phyloP scores from a whole-genome alignment of 2,113 vertebrate species.

The Piprites chloris region DNA sequence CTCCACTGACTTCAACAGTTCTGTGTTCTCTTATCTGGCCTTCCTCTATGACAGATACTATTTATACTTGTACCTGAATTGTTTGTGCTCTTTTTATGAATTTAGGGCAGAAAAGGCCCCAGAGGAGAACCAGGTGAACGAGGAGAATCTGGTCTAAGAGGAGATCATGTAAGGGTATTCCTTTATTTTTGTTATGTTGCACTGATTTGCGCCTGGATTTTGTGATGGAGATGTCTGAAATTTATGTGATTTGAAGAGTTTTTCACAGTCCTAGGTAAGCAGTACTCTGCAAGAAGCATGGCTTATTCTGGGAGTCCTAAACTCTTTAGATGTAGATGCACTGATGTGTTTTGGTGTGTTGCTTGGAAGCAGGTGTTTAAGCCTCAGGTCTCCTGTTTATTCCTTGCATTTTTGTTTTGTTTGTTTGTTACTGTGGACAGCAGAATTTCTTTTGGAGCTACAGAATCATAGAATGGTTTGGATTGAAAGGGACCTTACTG shows the following conservation, averaged over 20 bases:
- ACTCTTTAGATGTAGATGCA: not conserved
- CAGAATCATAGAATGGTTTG: not conserved
- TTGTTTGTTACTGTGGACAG: not conserved
- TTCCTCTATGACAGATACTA: not conserved
- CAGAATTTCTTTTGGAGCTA: not conserved
- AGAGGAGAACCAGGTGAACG: slow-evolving; percentile 69
- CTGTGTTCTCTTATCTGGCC: not conserved
- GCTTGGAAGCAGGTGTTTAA: not conserved
- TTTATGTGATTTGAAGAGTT: not conserved
- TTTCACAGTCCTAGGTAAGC: not conserved
- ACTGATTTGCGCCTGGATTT: not conserved
- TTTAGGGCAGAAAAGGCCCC: slow-evolving; percentile 79
- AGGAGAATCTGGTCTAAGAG: slow-evolving; percentile 81
- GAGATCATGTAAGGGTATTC: slow-evolving; percentile 78
- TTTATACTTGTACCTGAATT: not conserved
- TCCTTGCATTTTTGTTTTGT: not conserved
- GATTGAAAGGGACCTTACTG: not conserved
- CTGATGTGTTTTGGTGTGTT: not conserved
- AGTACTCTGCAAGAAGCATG: not conserved
- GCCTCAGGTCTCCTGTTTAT: not conserved
- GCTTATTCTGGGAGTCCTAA: not conserved
- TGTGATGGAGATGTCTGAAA: not conserved
- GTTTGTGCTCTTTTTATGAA: not conserved
- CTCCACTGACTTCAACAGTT: not conserved
- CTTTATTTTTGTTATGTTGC: not conserved